Evolutionary conservation across 1,140 invertebrate genomes (phyloP).

Genomic region (Caenorhabditis briggsae): DNA sequence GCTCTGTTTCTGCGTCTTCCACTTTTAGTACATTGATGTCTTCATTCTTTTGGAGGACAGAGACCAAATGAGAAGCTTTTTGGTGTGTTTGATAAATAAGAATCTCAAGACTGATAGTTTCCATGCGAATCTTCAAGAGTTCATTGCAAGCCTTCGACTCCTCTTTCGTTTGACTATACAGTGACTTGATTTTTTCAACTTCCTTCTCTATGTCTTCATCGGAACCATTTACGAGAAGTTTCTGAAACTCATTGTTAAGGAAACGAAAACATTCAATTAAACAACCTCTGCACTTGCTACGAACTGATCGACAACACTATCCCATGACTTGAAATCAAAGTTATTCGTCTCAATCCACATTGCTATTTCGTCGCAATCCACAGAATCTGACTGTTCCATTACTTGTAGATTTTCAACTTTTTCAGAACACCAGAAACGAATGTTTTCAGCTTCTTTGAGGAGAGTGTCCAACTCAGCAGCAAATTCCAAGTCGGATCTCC

Average conservation of each 20-base stretch:
- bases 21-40: neutral
- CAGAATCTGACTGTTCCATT: neutral
- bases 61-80: slow-evolving; percentile 3
- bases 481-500: slow-evolving; percentile 6
- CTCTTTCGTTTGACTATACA: neutral
- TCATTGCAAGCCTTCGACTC: neutral
- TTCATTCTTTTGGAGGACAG: neutral
- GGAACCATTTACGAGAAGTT: neutral
- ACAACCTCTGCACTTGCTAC: neutral
- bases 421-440: slow-evolving; percentile 16
- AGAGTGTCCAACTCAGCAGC: slow-evolving; percentile 2
- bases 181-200: neutral
- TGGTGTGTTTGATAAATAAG: slow-evolving; percentile 22
- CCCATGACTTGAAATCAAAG: slow-evolving; percentile 37
- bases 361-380: slow-evolving; percentile 19
- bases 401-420: slow-evolving; percentile 6
- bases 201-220: neutral
- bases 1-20: slow-evolving; percentile 11
- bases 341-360: slow-evolving; percentile 37
- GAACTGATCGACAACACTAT: slow-evolving; percentile 27
- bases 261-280: neutral
- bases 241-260: neutral
- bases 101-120: slow-evolving; percentile 25
- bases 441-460: slow-evolving; percentile 1
- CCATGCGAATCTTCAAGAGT: neutral